A percentile compares a stretch with the other conserved stretches of the same genome.
phyloP scores from a whole-genome alignment of 2,888 invertebrate species.

The Spisula solida region DNA sequence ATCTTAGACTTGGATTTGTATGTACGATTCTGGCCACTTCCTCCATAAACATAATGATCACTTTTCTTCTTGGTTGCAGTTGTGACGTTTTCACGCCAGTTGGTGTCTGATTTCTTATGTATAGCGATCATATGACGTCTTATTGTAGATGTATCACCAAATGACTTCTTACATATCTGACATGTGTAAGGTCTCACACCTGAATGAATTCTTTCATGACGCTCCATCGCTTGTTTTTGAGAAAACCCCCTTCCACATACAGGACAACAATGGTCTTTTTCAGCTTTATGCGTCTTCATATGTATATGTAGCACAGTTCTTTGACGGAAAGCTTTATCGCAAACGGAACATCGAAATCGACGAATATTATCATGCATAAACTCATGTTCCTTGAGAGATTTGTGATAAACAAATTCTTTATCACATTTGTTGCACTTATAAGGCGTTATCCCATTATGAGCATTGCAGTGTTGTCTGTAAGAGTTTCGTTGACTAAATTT shows the following conservation, averaged over 20 bases:
- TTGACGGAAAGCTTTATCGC: conserved; percentile 86
- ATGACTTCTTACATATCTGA: conserved; percentile 85
- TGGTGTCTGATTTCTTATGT: conserved; percentile 78
- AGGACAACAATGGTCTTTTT: conserved; percentile 86
- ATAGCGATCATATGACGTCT: conserved; percentile 82
- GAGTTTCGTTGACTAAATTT: conserved; percentile 82
- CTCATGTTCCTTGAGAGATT: conserved; percentile 83
- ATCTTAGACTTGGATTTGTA: conserved; percentile 44
- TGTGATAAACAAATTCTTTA: conserved; percentile 81
- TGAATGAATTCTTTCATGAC: conserved; percentile 88
- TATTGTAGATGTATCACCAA: conserved; percentile 83
- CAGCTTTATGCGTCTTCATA: conserved; percentile 86
- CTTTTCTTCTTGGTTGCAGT: conserved; percentile 53
- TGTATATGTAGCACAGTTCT: conserved; percentile 87
- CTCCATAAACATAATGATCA: conserved; percentile 66
- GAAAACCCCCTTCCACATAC: conserved; percentile 88
- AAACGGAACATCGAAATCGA: conserved; percentile 86
- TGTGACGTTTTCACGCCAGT: conserved; percentile 78
- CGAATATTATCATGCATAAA: conserved; percentile 85
- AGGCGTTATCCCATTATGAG: conserved; percentile 81
- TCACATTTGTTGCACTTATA: conserved; percentile 82
- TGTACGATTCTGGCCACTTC: conserved; percentile 57
- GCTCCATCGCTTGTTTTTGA: conserved; percentile 87
- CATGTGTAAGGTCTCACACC: conserved; percentile 87
- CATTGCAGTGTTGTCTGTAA: conserved; percentile 81